Conservation (phyloP, 2,113 vertebrate genomes). For the Bothrops jararaca region DNA sequence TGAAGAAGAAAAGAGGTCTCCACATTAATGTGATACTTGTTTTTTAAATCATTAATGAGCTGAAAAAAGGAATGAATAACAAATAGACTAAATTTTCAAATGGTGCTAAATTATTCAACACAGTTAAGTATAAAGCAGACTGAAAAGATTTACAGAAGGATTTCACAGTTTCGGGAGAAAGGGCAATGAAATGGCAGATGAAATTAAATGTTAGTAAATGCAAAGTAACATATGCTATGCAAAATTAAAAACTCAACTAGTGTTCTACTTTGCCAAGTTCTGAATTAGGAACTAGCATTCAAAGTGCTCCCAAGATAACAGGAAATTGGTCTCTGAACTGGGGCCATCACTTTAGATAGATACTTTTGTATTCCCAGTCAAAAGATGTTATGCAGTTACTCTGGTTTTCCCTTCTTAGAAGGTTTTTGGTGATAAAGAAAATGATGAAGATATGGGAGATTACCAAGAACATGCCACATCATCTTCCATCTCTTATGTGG, state of each 20-base stretch:
- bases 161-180: conserved; percentile 1
- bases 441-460: background rate
- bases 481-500: background rate
- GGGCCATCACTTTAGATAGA: background rate
- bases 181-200: conserved; percentile 21
- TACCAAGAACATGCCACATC: background rate
- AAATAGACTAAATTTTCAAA: conserved; percentile 19
- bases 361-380: background rate
- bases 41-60: conserved; percentile 8
- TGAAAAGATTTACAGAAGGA: conserved; percentile 18
- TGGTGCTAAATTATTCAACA: conserved; percentile 23
- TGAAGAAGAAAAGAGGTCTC: background rate
- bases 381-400: background rate
- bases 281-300: background rate
- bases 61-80: conserved; percentile 10
- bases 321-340: background rate
- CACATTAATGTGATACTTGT: background rate
- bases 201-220: conserved; percentile 27
- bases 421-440: background rate
- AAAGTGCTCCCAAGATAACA: background rate
- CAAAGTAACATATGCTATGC: background rate
- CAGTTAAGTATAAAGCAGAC: conserved; percentile 20
- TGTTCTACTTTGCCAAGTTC: background rate
- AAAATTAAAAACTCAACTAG: background rate
- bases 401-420: background rate